phyloP scores from a whole-genome alignment of 2,797 vertebrate genomes.

The Falco concolor region DNA sequence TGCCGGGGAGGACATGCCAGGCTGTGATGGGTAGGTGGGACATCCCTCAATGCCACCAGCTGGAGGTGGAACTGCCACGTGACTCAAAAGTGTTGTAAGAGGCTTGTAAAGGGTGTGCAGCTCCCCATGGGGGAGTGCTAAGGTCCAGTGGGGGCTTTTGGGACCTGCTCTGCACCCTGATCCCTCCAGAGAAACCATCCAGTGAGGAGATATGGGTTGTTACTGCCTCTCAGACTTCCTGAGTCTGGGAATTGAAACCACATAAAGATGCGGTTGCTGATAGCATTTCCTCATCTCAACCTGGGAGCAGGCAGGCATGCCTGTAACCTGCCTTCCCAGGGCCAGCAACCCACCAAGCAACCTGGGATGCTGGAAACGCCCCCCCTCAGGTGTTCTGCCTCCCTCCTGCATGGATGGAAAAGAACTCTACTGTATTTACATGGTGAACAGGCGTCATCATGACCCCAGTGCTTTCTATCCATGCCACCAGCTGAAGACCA shows the following conservation, averaged over 20 bases:
- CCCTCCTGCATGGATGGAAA: background rate
- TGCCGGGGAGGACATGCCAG: background rate
- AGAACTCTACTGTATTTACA: background rate
- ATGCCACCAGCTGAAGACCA: background rate
- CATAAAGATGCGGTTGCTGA: accelerated
- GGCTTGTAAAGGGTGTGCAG: background rate
- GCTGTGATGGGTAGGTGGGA: background rate
- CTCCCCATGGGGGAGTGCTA: background rate
- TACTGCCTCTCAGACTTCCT: background rate
- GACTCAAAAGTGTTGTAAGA: background rate
- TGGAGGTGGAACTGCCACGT: background rate
- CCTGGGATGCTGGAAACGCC: background rate
- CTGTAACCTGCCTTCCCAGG: background rate
- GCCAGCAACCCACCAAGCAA: background rate
- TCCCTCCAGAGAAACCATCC: background rate
- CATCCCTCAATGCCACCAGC: background rate
- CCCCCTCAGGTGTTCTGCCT: background rate
- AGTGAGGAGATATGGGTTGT: background rate
- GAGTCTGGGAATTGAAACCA: background rate
- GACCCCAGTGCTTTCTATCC: background rate
- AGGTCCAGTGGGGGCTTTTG: background rate
- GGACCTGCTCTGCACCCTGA: accelerated
- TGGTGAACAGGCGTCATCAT: background rate
- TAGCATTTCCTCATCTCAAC: background rate
- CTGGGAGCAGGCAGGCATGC: background rate